Evolutionary conservation across 2,113 vertebrate genomes (phyloP).

Genomic region (Podarcis raffonei): DNA sequence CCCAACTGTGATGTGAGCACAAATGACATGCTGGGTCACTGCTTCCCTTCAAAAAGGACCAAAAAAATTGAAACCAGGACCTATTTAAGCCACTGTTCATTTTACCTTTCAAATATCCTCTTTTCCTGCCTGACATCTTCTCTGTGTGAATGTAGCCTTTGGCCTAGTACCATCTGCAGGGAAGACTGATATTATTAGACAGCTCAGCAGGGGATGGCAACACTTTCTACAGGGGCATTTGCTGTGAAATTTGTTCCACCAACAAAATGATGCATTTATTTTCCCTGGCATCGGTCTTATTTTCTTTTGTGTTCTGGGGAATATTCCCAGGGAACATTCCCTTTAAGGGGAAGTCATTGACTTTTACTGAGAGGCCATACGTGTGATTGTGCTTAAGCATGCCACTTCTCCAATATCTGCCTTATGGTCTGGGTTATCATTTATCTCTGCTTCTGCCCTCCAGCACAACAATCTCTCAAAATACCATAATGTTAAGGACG

Average conservation of each 20-base stretch:
- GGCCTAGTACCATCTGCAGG: slow-evolving; percentile 56
- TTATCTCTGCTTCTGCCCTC: not conserved
- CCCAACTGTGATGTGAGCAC: not conserved
- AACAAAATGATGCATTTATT: slow-evolving; percentile 68
- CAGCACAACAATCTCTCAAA: not conserved
- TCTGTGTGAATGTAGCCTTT: slow-evolving; percentile 47
- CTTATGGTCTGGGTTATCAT: not conserved
- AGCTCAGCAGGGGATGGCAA: slow-evolving; percentile 59
- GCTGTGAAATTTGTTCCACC: slow-evolving; percentile 66
- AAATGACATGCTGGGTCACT: not conserved
- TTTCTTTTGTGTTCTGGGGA: slow-evolving; percentile 71
- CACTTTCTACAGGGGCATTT: slow-evolving; percentile 57
- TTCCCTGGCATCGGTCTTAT: slow-evolving; percentile 57
- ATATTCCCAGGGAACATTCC: slow-evolving; percentile 35
- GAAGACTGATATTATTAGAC: slow-evolving; percentile 48
- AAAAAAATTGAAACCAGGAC: slow-evolving; percentile 10
- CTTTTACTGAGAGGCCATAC: slow-evolving; percentile 27
- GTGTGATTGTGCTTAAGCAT: slow-evolving; percentile 6
- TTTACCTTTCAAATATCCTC: slow-evolving; percentile 20
- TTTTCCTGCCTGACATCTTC: slow-evolving; percentile 26
- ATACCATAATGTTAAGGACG: not conserved
- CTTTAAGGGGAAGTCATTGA: slow-evolving; percentile 52
- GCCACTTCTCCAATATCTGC: not conserved
- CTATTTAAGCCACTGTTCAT: slow-evolving; percentile 27
- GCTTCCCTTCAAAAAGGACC: not conserved